phyloP scores from a whole-genome alignment of 2,797 vertebrate species.

The Sus cebifrons region DNA sequence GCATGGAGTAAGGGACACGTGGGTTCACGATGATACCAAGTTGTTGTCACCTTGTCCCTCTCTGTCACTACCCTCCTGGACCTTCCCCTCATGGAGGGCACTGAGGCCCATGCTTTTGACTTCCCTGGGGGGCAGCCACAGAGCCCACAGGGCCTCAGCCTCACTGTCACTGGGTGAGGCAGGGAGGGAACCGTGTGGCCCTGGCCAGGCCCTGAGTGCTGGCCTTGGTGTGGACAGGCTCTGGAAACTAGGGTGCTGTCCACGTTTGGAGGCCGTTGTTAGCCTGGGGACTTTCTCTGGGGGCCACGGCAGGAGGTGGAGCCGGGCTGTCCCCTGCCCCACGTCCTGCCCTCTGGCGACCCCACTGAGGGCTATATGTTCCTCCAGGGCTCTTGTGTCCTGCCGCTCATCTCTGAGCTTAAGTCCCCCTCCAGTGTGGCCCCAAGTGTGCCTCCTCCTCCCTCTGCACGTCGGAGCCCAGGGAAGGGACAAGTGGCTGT shows the following conservation, averaged over 20 bases:
- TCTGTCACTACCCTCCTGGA: not conserved
- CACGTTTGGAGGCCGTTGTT: accelerated
- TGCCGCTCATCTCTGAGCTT: accelerated
- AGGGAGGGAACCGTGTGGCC: not conserved
- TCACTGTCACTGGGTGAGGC: not conserved
- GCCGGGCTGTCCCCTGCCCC: accelerated
- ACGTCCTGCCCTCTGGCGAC: not conserved
- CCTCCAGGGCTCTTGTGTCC: not conserved
- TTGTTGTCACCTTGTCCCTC: not conserved
- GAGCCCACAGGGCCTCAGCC: not conserved
- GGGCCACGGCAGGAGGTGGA: accelerated
- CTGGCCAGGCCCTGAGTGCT: not conserved
- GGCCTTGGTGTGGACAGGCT: not conserved
- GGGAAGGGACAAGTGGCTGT: accelerated
- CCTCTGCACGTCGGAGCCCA: accelerated
- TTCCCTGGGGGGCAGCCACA: not conserved
- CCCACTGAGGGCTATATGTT: not conserved
- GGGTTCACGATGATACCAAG: not conserved
- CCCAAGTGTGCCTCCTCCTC: accelerated
- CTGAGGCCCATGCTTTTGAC: not conserved
- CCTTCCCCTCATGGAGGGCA: not conserved
- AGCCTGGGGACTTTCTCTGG: not conserved
- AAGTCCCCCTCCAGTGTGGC: accelerated
- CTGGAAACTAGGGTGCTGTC: not conserved
- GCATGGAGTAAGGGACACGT: accelerated